Percentiles rank a stretch among this genome's conserved stretches.
Evolutionary conservation across 1,140 invertebrate species (phyloP).

Genomic region (Eufriesea mexicana): DNA sequence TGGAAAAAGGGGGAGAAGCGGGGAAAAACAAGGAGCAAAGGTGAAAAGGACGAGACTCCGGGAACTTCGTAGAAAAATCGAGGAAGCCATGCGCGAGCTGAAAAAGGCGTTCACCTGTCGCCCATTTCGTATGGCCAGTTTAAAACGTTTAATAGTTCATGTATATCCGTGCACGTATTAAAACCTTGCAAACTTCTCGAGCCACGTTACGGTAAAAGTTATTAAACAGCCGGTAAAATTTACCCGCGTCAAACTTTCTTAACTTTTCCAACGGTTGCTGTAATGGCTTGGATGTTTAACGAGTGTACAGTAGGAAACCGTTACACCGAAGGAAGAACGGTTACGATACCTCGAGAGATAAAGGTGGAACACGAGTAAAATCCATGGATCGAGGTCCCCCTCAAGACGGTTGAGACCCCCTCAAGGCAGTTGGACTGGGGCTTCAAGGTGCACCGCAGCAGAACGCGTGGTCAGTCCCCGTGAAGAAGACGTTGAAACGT

Average conservation of each 20-base stretch:
- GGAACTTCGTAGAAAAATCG: background rate
- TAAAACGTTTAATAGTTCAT: conserved; percentile 26
- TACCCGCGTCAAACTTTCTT: conserved; percentile 25
- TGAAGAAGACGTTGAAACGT: too few relatives aligned
- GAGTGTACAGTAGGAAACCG: conserved; percentile 36
- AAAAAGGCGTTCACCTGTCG: conserved; percentile 16
- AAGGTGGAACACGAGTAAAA: background rate
- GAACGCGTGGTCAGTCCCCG: too few relatives aligned
- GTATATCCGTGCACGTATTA: conserved; percentile 27
- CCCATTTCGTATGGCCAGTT: background rate
- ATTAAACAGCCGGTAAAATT: conserved; percentile 38
- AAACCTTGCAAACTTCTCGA: conserved; percentile 47
- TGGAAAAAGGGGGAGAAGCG: too few relatives aligned
- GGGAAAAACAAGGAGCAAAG: background rate
- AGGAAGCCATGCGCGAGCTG: background rate
- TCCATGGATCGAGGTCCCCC: too few relatives aligned
- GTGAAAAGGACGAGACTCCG: too few relatives aligned
- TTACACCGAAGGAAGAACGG: conserved; percentile 25
- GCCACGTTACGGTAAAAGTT: conserved; percentile 31
- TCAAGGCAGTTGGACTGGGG: too few relatives aligned
- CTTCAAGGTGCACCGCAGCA: too few relatives aligned
- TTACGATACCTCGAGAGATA: conserved; percentile 48
- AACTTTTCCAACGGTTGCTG: conserved; percentile 19
- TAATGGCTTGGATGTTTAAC: conserved; percentile 30
- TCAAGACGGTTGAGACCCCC: too few relatives aligned